Evolutionary conservation across 2,797 vertebrate species (phyloP), one percentile per base, ranked within the genome.

Genomic region (Diceros bicornis): DNA sequence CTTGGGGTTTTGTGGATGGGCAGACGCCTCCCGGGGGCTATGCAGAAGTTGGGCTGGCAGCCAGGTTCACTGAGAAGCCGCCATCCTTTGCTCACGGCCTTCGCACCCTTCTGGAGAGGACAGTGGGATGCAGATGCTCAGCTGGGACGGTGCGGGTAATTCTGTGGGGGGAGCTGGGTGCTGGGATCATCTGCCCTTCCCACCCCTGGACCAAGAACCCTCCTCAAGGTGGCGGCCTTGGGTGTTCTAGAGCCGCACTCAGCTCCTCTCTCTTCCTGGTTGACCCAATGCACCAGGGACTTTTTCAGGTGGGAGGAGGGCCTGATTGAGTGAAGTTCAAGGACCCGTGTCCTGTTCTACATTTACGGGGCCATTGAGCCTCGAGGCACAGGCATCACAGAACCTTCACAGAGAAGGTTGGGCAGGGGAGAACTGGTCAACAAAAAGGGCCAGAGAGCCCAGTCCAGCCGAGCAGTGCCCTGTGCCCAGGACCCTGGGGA

Each of bases 71-170:
- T 0, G 55, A 61, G 59, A 64, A 61, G 34, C 50, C 12, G 0
- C 34, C 34, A 20, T 17, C 18, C 18, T 71, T 55, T 68, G 78
- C 32, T 61, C 4, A 5, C 2, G 14, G 25, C 23, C 0, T n/a
- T 0, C 0, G 4, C 0, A 0, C 3, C 69, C 4, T 21, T 37
- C 47, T 52, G 34, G 52, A 59, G 64, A 41, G 74, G 44, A 52
- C 17, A 32, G 47, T 12, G 27, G 68, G 55, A 52, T 23, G 37
- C 1, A 12, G 21, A 12, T 0, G 6, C 68, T 25, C 34, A 68
- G 21, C 37, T 2, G 14, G 57, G 29, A 72, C 23, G 59, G 18
- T 13, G 5, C 37, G 25, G 16, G 25, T 37, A 74, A 34, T 59
- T 81, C 62, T 52, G 44, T 23, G 21, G 57, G 47, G 4, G 47